A percentile compares a stretch with the other conserved stretches of the same genome.
Conservation (phyloP, 2,797 vertebrate genomes). For the Betta splendens region DNA sequence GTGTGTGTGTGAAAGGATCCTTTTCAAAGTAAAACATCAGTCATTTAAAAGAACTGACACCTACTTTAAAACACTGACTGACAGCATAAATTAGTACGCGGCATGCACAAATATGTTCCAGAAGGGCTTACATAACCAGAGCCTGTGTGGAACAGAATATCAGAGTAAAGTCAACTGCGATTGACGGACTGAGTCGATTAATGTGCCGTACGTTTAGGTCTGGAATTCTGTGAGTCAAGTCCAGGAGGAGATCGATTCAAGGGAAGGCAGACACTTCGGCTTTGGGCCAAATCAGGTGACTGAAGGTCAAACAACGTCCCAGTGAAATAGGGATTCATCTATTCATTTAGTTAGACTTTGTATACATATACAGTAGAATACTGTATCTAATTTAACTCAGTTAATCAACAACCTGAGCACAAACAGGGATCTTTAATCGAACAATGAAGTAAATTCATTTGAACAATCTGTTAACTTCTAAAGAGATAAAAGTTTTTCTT, state of each 20-base stretch:
- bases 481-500: too few species aligned
- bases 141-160: conserved; percentile 5
- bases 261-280: not conserved
- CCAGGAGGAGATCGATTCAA: not conserved
- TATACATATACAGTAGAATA: too few species aligned
- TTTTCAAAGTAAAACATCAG: conserved; percentile 30
- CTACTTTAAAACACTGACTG: conserved; percentile 32
- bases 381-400: too few species aligned
- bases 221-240: conserved; percentile 1
- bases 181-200: conserved; percentile 14
- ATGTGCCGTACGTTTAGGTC: not conserved
- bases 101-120: conserved; percentile 20
- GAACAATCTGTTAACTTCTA: too few species aligned
- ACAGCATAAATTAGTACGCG: conserved; percentile 28
- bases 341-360: too few species aligned
- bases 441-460: too few species aligned
- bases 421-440: too few species aligned
- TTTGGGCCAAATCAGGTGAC: not conserved
- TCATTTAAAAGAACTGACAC: conserved; percentile 33
- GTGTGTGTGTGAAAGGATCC: conserved; percentile 17
- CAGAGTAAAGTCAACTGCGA: conserved; percentile 4
- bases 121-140: conserved; percentile 17
- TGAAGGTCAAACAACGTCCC: not conserved
- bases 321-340: not conserved
- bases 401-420: too few species aligned